Percentiles rank a stretch among this genome's conserved stretches.
These are phyloP conservation scores for Himalopsyche phryganea DNA, from an alignment of 1,140 invertebrate species.

Conservation along the genomic window DNA sequence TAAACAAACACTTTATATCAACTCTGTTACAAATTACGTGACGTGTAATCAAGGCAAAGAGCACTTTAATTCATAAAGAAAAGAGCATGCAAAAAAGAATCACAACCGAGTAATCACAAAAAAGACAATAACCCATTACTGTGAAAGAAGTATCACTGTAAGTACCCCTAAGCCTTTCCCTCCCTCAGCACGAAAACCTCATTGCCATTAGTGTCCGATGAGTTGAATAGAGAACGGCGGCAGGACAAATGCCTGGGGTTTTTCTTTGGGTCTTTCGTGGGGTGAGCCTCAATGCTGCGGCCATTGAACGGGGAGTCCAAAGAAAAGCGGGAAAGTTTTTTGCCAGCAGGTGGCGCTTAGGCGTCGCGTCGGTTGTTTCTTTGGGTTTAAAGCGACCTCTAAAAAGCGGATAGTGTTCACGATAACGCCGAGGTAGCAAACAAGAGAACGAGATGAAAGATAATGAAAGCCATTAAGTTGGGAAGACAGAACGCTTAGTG, in stretches of 20 bases:
- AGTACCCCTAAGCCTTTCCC: slow-evolving; percentile 8
- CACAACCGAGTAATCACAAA: too few relatives aligned
- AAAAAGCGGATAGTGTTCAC: slow-evolving; percentile 31
- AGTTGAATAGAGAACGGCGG: slow-evolving; percentile 18
- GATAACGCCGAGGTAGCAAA: slow-evolving; percentile 31
- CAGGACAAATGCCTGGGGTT: slow-evolving; percentile 13
- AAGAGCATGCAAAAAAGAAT: too few relatives aligned
- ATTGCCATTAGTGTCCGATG: slow-evolving; percentile 27
- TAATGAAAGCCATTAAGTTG: slow-evolving; percentile 35
- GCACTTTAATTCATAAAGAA: too few relatives aligned
- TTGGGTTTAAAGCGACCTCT: slow-evolving; percentile 9
- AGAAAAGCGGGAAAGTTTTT: slow-evolving; percentile 12
- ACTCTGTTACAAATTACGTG: too few relatives aligned
- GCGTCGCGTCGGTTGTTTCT: slow-evolving; percentile 2
- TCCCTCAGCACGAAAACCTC: slow-evolving; percentile 14
- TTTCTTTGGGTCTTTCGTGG: slow-evolving; percentile 11
- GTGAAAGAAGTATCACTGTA: slow-evolving; percentile 5
- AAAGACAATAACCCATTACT: slow-evolving; percentile 23
- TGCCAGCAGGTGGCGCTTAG: slow-evolving; percentile 18
- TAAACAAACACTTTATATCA: too few relatives aligned
- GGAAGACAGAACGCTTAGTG: slow-evolving; percentile 24
- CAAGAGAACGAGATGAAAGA: slow-evolving; percentile 34
- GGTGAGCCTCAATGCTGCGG: neutral
- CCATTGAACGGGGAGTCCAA: slow-evolving; percentile 4
- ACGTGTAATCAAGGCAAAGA: too few relatives aligned